phyloP scores from a whole-genome alignment of 2,888 invertebrate genomes.

The Craniophora ligustri region DNA sequence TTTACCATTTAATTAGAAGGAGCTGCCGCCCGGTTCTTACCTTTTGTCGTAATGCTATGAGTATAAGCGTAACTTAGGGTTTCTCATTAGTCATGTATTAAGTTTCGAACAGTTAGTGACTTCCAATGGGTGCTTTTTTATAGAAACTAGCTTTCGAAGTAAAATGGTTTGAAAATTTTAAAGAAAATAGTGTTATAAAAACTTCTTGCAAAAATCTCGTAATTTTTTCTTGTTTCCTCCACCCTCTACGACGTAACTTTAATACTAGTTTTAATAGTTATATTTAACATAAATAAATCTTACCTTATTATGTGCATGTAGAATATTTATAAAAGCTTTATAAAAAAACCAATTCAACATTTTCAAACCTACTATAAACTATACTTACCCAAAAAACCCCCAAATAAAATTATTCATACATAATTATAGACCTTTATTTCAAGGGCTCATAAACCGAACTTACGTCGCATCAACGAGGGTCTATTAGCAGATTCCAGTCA shows the following conservation, averaged over 20 bases:
- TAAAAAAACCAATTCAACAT: too few species aligned
- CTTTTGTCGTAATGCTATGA: slow-evolving; percentile 81
- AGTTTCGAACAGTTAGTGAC: slow-evolving; percentile 64
- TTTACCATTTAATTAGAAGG: slow-evolving; percentile 89
- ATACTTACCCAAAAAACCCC: too few species aligned
- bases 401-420: too few species aligned
- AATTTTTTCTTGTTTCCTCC: too few species aligned
- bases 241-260: too few species aligned
- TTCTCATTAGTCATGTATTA: slow-evolving; percentile 78
- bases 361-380: too few species aligned
- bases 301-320: too few species aligned
- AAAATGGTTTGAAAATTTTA: not conserved
- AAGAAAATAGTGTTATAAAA: not conserved
- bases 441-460: slow-evolving; percentile 27
- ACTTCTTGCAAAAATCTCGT: too few species aligned
- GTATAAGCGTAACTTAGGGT: slow-evolving; percentile 79
- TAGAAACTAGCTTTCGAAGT: not conserved
- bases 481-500: slow-evolving; percentile 51
- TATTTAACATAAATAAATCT: too few species aligned
- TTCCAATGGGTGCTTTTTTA: slow-evolving; percentile 11
- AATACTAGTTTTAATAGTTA: too few species aligned
- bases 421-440: too few species aligned
- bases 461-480: slow-evolving; percentile 35
- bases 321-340: too few species aligned
- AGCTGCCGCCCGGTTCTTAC: slow-evolving; percentile 75